Percentiles rank a stretch among this genome's conserved stretches.
These are phyloP conservation scores for Lumbricus terrestris DNA, from an alignment of 2,888 invertebrate genomes.

Conservation along the genomic window DNA sequence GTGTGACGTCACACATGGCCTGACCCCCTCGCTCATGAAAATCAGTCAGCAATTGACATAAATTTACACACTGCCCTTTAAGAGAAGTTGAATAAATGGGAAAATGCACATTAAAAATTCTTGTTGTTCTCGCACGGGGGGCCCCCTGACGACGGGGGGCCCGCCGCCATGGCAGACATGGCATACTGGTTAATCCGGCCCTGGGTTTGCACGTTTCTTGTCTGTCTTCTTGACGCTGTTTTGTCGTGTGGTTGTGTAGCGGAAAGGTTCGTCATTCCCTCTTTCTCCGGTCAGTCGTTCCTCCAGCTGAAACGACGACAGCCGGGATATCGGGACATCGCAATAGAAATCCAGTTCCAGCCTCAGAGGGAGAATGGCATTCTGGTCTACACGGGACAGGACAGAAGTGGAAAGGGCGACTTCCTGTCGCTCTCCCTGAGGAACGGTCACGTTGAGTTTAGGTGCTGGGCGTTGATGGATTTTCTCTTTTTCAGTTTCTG, in stretches of 20 bases:
- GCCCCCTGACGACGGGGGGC: no score
- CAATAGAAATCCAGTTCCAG: conserved; percentile 26
- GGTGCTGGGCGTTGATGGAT: conserved; percentile 19
- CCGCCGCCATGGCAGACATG: no score
- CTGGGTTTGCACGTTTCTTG: no score
- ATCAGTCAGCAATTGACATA: no score
- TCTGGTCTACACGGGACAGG: conserved; percentile 25
- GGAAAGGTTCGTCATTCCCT: conserved; percentile 17
- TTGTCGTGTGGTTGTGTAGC: not conserved
- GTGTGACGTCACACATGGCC: no score
- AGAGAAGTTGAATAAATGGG: no score
- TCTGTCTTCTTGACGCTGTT: not conserved
- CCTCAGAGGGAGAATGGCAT: conserved; percentile 24
- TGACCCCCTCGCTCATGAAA: no score
- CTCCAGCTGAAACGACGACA: conserved; percentile 20
- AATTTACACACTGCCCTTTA: no score
- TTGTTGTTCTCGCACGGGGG: no score
- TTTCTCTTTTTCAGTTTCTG: not conserved
- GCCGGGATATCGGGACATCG: conserved; percentile 17
- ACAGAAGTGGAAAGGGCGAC: conserved; percentile 7
- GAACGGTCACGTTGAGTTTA: conserved; percentile 30
- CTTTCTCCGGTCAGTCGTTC: conserved; percentile 27
- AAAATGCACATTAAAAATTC: no score
- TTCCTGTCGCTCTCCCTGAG: conserved; percentile 20
- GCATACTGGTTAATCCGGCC: no score